Percentiles rank a stretch among this genome's conserved stretches.
These are phyloP conservation scores for Palythoa heliodiscus DNA, from an alignment of 92 coral and sea anemone species.

Conservation along the genomic window DNA sequence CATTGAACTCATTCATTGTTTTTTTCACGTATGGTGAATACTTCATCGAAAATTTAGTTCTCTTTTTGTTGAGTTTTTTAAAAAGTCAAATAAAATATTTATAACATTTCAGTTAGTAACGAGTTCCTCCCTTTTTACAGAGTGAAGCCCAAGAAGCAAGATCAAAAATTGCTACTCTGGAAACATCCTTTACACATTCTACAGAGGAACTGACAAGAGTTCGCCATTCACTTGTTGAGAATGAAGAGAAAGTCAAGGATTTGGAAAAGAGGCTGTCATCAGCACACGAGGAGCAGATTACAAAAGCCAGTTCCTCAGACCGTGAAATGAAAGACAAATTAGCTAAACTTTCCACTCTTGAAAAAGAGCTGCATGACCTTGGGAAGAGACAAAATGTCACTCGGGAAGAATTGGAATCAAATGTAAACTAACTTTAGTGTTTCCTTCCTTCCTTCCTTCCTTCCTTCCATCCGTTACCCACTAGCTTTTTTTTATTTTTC, in stretches of 20 bases:
- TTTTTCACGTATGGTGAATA: too few species aligned
- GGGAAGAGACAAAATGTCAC: conserved; percentile 39
- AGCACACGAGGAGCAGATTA: conserved; percentile 40
- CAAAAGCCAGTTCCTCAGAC: conserved; percentile 45
- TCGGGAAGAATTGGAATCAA: conserved; percentile 50
- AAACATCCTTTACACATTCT: conserved; percentile 52
- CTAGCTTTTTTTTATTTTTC: background rate
- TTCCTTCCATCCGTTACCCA: background rate
- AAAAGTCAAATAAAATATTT: background rate
- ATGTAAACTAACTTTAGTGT: conserved; percentile 42
- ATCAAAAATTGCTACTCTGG: conserved; percentile 52
- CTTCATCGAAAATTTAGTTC: too few species aligned
- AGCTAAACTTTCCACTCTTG: conserved; percentile 63
- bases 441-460: background rate
- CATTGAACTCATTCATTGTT: too few species aligned
- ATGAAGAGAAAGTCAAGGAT: conserved; percentile 53
- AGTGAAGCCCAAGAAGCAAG: conserved; percentile 48
- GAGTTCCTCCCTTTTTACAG: conserved; percentile 32
- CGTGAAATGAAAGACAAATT: conserved; percentile 59
- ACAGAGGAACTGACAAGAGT: conserved; percentile 50
- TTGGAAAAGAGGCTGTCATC: conserved; percentile 59
- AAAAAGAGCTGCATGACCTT: conserved; percentile 60
- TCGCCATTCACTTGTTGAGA: conserved; percentile 47
- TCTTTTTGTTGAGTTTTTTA: background rate
- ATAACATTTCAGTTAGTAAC: background rate